Conservation (phyloP, 2,113 vertebrate species). For the Brachyhypopomus gauderio region DNA sequence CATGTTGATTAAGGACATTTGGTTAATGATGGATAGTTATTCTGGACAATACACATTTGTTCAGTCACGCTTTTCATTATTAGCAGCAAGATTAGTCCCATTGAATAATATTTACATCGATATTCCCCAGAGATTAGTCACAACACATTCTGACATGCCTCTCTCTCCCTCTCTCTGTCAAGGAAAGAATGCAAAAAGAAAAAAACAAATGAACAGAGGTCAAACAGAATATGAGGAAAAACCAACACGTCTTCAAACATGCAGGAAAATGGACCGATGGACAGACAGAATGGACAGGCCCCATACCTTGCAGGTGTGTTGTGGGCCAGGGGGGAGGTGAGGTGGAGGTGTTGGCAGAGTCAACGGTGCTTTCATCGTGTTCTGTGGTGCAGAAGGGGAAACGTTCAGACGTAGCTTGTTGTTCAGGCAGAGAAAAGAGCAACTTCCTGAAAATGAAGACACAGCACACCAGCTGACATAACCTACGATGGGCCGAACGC, state of each 20-base stretch:
- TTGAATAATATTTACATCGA: background rate
- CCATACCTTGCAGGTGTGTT: conserved; percentile 92
- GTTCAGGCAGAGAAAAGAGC: conserved; percentile 91
- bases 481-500: conserved; percentile 47
- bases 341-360: conserved; percentile 91
- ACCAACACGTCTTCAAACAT: conserved; percentile 58
- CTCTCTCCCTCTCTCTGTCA: background rate
- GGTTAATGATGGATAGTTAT: too few species aligned
- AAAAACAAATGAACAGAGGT: conserved; percentile 1
- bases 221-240: conserved; percentile 58
- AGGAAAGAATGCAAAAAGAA: background rate
- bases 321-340: conserved; percentile 81
- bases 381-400: conserved; percentile 97
- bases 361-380: conserved; percentile 92
- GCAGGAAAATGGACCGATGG: conserved; percentile 17
- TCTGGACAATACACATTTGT: background rate
- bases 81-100: background rate
- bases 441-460: conserved; percentile 87
- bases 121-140: background rate
- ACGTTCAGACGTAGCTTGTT: conserved; percentile 88
- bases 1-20: background rate
- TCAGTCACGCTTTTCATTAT: background rate
- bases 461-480: conserved; percentile 65
- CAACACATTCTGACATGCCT: background rate
- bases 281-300: conserved; percentile 51